These are phyloP conservation scores for Orthosia gracilis DNA, from an alignment of 2,888 invertebrate species.

Conservation along the genomic window DNA sequence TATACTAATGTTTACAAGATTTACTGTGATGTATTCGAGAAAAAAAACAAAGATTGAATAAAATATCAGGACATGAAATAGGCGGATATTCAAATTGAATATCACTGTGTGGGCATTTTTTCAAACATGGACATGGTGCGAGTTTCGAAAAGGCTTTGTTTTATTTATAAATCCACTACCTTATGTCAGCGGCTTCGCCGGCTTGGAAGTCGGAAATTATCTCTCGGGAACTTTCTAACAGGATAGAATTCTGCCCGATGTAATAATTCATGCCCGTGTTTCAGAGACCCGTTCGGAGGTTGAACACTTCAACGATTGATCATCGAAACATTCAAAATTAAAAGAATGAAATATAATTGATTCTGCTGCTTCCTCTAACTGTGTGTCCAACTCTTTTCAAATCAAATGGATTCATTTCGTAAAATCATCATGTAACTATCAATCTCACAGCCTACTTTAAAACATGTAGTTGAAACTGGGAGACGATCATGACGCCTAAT, in stretches of 20 bases:
- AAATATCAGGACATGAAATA: conserved; percentile 55
- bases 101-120: conserved; percentile 40
- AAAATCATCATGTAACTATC: background rate
- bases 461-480: no score
- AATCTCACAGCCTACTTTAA: no score
- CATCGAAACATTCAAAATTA: no score
- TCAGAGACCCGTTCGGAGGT: no score
- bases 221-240: background rate
- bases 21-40: conserved; percentile 35
- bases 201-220: background rate
- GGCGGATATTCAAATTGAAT: conserved; percentile 55
- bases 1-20: conserved; percentile 45
- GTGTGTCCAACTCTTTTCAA: background rate
- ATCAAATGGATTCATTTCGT: background rate
- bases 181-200: background rate
- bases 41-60: conserved; percentile 51
- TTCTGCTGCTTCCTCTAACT: background rate
- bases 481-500: no score
- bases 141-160: conserved; percentile 14
- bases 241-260: background rate
- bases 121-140: conserved; percentile 11
- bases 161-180: conserved; percentile 15
- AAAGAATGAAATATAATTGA: background rate
- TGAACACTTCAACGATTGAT: no score
- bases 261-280: no score